These are phyloP conservation scores for Aplysina aerophoba DNA, from an alignment of 37 sponge, comb jelly and placozoan species.

Conservation along the genomic window DNA sequence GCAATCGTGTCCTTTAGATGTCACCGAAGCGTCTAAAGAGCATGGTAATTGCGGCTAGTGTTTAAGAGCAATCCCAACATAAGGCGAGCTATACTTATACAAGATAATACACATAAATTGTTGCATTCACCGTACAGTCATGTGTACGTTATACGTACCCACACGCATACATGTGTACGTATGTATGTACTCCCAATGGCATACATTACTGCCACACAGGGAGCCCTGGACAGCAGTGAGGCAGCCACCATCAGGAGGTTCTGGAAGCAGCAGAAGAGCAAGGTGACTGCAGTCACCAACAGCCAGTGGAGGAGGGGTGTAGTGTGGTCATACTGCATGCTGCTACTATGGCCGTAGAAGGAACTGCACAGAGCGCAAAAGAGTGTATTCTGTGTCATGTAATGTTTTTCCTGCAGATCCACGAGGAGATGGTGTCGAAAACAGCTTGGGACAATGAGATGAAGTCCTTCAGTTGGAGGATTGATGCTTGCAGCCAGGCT, in stretches of 20 bases:
- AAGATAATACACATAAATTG: too few species aligned
- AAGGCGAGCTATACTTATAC: too few species aligned
- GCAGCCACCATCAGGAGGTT: slow-evolving; percentile 80
- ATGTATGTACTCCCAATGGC: background rate
- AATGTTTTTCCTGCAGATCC: slow-evolving; percentile 54
- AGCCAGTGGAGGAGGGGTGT: background rate
- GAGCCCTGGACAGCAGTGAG: slow-evolving; percentile 50
- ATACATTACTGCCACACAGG: slow-evolving; percentile 28
- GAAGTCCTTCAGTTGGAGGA: slow-evolving; percentile 86
- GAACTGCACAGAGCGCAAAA: background rate
- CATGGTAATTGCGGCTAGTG: too few species aligned
- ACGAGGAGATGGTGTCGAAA: slow-evolving; percentile 69
- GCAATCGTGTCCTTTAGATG: too few species aligned
- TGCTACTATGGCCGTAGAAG: background rate
- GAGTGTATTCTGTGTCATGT: background rate
- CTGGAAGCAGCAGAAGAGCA: slow-evolving; percentile 80
- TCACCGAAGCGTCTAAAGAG: too few species aligned
- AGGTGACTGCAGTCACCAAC: slow-evolving; percentile 43
- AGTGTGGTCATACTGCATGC: background rate
- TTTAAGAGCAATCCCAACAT: too few species aligned
- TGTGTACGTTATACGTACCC: too few species aligned
- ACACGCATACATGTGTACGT: background rate
- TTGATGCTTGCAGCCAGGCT: slow-evolving; percentile 86
- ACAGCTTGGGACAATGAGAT: slow-evolving; percentile 75
- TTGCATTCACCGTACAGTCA: too few species aligned